These are phyloP conservation scores for Lacerta agilis DNA, from an alignment of 2,797 vertebrate species.

Conservation along the genomic window DNA sequence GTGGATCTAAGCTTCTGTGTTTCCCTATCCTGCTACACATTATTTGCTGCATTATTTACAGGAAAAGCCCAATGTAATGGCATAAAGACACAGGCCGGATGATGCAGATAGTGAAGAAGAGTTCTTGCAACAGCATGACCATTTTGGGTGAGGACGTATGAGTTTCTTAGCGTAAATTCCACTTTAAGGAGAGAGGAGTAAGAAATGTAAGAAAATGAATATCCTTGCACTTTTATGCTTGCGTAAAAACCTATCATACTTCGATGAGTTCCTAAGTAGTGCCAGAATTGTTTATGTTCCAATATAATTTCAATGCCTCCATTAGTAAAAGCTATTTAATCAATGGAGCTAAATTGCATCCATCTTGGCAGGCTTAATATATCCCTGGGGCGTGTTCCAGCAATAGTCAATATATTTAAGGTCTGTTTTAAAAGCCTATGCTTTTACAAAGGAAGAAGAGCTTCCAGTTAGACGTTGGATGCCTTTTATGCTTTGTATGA, in stretches of 20 bases:
- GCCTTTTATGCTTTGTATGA: neutral
- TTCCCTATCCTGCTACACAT: neutral
- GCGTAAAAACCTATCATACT: slow-evolving; percentile 28
- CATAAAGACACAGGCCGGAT: neutral
- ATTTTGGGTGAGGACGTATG: slow-evolving; percentile 33
- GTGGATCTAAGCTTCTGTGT: too few relatives aligned
- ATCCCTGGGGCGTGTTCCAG: slow-evolving; percentile 14
- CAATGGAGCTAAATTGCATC: slow-evolving; percentile 12
- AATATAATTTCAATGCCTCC: slow-evolving; percentile 21
- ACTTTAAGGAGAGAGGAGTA: neutral
- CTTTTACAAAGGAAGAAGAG: neutral
- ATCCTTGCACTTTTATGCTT: slow-evolving; percentile 45
- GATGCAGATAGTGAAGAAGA: neutral
- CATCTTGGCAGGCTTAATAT: slow-evolving; percentile 9
- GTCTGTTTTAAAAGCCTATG: slow-evolving; percentile 3
- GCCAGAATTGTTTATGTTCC: slow-evolving; percentile 40
- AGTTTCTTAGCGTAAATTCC: neutral
- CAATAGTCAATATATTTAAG: slow-evolving; percentile 5
- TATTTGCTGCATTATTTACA: neutral
- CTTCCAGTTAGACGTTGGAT: neutral
- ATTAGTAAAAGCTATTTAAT: slow-evolving; percentile 27
- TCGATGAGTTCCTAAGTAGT: slow-evolving; percentile 38
- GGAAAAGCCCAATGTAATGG: neutral
- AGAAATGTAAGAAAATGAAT: slow-evolving; percentile 42
- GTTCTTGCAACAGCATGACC: neutral